A percentile compares a stretch with the other conserved stretches of the same genome.
Conservation (phyloP, 1,140 invertebrate genomes). For the Anastatus disparis region DNA sequence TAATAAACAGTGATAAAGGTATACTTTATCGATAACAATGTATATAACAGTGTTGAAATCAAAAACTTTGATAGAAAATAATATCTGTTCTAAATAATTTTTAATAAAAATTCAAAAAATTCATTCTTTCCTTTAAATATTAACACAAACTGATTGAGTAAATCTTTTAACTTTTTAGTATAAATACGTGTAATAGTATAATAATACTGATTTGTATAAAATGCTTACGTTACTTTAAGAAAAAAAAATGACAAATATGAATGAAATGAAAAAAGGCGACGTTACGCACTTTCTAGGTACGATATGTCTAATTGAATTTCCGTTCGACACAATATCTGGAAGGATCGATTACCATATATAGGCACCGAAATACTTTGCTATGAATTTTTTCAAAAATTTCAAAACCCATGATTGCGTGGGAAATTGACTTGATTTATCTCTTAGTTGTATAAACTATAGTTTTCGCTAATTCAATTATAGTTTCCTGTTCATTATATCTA, state of each 20-base stretch:
- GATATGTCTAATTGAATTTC: constrained; percentile 25
- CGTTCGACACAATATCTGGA: constrained; percentile 26
- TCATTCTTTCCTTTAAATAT: background rate
- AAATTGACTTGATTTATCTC: constrained; percentile 19
- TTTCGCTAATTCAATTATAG: too few species aligned
- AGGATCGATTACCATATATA: constrained; percentile 23
- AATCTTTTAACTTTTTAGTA: background rate
- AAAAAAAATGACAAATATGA: too few species aligned
- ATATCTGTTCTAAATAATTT: background rate
- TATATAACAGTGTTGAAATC: constrained; percentile 2
- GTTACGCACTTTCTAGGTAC: constrained; percentile 13
- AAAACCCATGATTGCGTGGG: background rate
- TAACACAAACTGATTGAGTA: background rate
- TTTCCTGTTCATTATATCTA: too few species aligned
- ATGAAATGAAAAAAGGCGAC: too few species aligned
- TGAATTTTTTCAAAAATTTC: constrained; percentile 1
- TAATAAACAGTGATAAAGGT: background rate
- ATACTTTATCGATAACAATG: background rate
- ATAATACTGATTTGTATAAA: too few species aligned
- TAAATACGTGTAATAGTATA: background rate
- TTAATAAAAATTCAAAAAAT: background rate
- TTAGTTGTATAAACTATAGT: too few species aligned
- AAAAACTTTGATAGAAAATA: background rate
- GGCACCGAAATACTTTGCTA: constrained; percentile 37
- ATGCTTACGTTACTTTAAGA: too few species aligned